Evolutionary conservation across 2,797 vertebrate species (phyloP).

Genomic region (Gallirallus australis): DNA sequence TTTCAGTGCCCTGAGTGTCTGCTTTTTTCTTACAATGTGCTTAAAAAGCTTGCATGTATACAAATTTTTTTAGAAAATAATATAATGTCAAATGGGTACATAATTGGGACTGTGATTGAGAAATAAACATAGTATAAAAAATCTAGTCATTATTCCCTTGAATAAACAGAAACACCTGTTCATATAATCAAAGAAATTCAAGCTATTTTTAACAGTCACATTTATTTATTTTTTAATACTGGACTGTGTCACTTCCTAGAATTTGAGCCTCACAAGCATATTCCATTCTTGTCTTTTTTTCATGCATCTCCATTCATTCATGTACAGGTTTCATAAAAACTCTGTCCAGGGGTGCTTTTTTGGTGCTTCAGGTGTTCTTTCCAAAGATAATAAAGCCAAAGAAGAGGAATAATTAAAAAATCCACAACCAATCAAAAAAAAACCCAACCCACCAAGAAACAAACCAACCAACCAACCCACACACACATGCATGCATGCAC

Average conservation of each 20-base stretch:
- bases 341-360: background rate
- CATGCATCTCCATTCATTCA: background rate
- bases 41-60: background rate
- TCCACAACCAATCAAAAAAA: too few relatives aligned
- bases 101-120: background rate
- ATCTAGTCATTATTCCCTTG: background rate
- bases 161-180: constrained; percentile 38
- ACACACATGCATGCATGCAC: too few relatives aligned
- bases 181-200: constrained; percentile 3
- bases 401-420: background rate
- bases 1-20: background rate
- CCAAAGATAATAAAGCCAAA: background rate
- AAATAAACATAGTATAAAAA: constrained; percentile 2
- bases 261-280: background rate
- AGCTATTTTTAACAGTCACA: background rate
- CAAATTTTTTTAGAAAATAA: background rate
- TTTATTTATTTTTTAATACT: background rate
- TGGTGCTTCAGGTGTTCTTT: background rate
- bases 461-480: rapidly evolving
- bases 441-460: background rate
- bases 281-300: background rate
- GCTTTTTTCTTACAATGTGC: background rate
- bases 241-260: background rate
- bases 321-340: background rate
- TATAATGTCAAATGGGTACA: background rate